Evolutionary conservation across 1,140 invertebrate genomes (phyloP).

Genomic region (Sycophila sp.): DNA sequence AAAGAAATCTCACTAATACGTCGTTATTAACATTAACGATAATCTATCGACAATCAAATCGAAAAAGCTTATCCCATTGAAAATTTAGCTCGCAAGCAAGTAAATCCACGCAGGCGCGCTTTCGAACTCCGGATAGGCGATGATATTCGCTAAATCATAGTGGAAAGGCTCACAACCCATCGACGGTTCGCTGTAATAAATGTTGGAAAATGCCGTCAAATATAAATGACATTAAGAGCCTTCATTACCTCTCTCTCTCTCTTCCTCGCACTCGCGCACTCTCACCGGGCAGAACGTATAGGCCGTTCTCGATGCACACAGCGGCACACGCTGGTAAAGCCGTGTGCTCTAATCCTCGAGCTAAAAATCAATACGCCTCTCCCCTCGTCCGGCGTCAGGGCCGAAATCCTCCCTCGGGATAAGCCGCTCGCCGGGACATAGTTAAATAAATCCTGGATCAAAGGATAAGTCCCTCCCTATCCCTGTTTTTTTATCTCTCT

Average conservation of each 20-base stretch:
- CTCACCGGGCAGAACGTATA: not conserved
- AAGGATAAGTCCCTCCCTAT: slow-evolving; percentile 59
- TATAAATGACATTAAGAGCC: slow-evolving; percentile 28
- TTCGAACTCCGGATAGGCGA: not conserved
- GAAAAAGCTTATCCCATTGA: too few relatives aligned
- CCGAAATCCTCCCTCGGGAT: slow-evolving; percentile 65
- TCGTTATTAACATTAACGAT: too few relatives aligned
- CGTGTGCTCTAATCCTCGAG: slow-evolving; percentile 64
- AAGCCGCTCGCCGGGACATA: slow-evolving; percentile 64
- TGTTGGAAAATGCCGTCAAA: slow-evolving; percentile 9
- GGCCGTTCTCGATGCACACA: too few relatives aligned
- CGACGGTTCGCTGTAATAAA: slow-evolving; percentile 16
- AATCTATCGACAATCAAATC: too few relatives aligned
- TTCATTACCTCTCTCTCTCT: slow-evolving; percentile 10
- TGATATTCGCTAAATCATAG: slow-evolving; percentile 24
- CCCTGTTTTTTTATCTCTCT: not conserved
- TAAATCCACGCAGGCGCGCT: not conserved
- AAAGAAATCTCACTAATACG: too few relatives aligned
- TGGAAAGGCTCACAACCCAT: not conserved
- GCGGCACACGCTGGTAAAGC: too few relatives aligned
- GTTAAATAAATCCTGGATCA: slow-evolving; percentile 68
- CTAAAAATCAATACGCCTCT: slow-evolving; percentile 66
- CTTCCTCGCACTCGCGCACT: not conserved
- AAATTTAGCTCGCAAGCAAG: too few relatives aligned
- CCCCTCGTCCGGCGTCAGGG: slow-evolving; percentile 45